Evolutionary conservation across 1,140 invertebrate species (phyloP).

Genomic region (Pissodes strobi): DNA sequence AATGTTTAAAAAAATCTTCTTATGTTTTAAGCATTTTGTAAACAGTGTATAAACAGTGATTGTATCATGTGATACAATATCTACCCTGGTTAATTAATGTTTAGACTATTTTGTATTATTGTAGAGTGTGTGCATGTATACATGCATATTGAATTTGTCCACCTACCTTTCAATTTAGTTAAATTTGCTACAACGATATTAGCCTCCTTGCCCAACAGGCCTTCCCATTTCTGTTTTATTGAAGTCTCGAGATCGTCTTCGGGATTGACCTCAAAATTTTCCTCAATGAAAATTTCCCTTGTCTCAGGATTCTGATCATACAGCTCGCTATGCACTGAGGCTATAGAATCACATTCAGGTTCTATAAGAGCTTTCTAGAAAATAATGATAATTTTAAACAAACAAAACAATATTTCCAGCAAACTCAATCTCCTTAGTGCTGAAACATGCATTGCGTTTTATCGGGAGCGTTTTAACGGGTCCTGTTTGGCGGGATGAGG

Average conservation of each 20-base stretch:
- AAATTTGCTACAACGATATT: constrained; percentile 81
- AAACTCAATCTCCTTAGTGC: no score
- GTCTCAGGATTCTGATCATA: constrained; percentile 62
- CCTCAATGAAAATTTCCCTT: constrained; percentile 62
- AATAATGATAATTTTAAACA: background rate
- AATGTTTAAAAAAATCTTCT: no score
- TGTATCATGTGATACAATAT: no score
- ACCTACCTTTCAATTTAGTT: constrained; percentile 79
- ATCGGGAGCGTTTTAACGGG: no score
- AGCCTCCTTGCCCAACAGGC: constrained; percentile 70
- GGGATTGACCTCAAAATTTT: constrained; percentile 58
- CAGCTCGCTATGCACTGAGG: constrained; percentile 62
- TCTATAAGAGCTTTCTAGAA: constrained; percentile 58
- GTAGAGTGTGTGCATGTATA: no score
- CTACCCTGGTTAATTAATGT: no score
- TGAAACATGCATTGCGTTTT: no score
- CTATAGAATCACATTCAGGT: constrained; percentile 67
- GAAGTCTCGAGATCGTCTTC: constrained; percentile 61
- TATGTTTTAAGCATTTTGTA: no score
- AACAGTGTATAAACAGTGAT: no score
- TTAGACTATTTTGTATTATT: no score
- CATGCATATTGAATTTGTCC: background rate
- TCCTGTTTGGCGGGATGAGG: no score
- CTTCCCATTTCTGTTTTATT: constrained; percentile 72
- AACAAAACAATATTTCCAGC: no score